Percentiles rank a stretch among this genome's conserved stretches.
Conservation (phyloP, 2,797 vertebrate species). For the Chanos chanos region DNA sequence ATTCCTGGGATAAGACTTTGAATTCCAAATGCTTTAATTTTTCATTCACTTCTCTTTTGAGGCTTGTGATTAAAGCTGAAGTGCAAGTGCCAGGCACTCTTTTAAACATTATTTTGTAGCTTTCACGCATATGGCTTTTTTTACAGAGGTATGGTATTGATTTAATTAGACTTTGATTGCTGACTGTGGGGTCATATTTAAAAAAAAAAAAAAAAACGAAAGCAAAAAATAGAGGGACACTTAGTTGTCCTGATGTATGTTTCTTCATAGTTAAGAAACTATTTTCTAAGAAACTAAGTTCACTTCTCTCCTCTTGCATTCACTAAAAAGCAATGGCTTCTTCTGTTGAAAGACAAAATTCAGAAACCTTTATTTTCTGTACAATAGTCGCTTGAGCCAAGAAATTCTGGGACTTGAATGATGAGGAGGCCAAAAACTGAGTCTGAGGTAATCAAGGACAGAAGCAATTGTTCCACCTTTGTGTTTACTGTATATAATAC, state of each 20-base stretch:
- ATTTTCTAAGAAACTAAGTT: not conserved
- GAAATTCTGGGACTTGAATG: too few relatives aligned
- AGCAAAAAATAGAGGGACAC: not conserved
- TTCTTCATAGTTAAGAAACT: not conserved
- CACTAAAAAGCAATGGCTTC: too few relatives aligned
- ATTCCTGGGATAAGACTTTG: too few relatives aligned
- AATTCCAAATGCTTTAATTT: not conserved
- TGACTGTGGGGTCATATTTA: not conserved
- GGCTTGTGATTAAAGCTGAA: constrained; percentile 11
- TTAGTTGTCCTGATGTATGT: not conserved
- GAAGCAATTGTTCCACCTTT: too few relatives aligned
- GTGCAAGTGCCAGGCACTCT: not conserved
- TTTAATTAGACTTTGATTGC: not conserved
- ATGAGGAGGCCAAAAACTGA: too few relatives aligned
- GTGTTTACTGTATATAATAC: too few relatives aligned
- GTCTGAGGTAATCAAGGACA: too few relatives aligned
- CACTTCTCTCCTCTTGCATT: not conserved
- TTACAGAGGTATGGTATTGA: not conserved
- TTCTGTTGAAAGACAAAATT: not conserved
- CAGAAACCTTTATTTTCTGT: too few relatives aligned
- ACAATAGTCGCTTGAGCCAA: too few relatives aligned
- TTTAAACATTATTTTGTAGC: not conserved
- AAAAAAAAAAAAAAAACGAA: not conserved
- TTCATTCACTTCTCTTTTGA: constrained; percentile 6
- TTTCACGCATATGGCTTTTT: constrained; percentile 1